A percentile compares a stretch with the other conserved stretches of the same genome.
phyloP scores from a whole-genome alignment of 2,797 vertebrate species.

The Protosalanx chinensis region DNA sequence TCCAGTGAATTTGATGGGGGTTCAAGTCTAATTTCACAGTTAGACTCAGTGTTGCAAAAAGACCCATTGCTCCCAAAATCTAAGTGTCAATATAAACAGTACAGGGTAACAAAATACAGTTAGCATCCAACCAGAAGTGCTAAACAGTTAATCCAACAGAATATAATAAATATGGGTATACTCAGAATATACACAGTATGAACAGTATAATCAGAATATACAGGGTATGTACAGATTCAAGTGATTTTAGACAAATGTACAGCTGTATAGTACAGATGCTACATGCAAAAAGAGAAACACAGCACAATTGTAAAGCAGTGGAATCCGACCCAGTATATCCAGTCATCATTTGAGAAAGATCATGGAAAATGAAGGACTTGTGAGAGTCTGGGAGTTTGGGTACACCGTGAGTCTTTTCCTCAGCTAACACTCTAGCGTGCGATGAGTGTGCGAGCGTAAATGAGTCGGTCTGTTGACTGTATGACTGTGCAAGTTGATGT shows the following conservation, averaged over 20 bases:
- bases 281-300: background rate
- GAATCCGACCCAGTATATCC: background rate
- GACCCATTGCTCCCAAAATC: background rate
- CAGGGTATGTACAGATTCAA: too few relatives aligned
- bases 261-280: too few relatives aligned
- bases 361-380: background rate
- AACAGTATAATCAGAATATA: too few relatives aligned
- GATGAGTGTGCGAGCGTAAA: background rate
- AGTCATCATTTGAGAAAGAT: background rate
- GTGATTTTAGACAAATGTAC: too few relatives aligned
- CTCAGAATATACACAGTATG: too few relatives aligned
- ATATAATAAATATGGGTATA: too few relatives aligned
- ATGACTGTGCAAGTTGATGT: background rate
- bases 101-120: too few relatives aligned
- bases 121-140: too few relatives aligned
- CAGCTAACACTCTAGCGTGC: background rate
- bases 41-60: too few relatives aligned
- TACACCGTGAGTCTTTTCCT: background rate
- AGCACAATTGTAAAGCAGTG: background rate
- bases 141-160: too few relatives aligned
- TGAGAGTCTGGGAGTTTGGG: background rate
- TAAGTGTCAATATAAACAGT: background rate
- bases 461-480: background rate
- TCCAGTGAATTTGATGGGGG: background rate
- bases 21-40: too few relatives aligned